Evolutionary conservation across 2,113 vertebrate species (phyloP).

Genomic region (Cheirogaleus medius): DNA sequence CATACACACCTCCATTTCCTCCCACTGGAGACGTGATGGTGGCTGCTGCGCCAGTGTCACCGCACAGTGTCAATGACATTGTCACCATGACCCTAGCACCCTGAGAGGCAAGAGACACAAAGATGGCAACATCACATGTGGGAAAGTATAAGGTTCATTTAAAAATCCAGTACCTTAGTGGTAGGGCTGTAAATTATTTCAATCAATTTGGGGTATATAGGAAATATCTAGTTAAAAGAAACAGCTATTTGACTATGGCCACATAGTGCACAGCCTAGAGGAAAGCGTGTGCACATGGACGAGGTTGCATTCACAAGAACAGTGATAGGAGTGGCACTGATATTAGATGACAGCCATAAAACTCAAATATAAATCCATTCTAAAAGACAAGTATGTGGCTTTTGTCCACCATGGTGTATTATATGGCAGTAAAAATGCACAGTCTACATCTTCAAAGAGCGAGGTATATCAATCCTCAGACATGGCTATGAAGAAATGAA

Average conservation of each 20-base stretch:
- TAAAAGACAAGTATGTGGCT: neutral
- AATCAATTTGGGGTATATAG: neutral
- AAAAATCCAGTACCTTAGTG: neutral
- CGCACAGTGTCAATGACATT: too few species aligned
- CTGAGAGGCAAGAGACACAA: too few species aligned
- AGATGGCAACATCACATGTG: too few species aligned
- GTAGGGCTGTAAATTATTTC: neutral
- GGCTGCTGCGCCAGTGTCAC: too few species aligned
- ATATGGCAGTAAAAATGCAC: fast-evolving
- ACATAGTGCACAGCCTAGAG: neutral
- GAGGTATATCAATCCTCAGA: neutral
- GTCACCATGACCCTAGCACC: too few species aligned
- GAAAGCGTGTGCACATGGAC: neutral
- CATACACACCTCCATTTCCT: too few species aligned
- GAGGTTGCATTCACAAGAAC: too few species aligned
- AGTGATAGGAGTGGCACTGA: neutral
- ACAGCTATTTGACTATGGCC: neutral
- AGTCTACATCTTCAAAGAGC: neutral
- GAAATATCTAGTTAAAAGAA: neutral
- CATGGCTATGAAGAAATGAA: neutral
- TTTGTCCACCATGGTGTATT: neutral
- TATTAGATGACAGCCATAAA: neutral
- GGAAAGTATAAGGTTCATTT: too few species aligned
- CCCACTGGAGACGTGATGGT: too few species aligned
- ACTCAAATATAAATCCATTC: neutral